A percentile compares a stretch with the other conserved stretches of the same genome.
Conservation (phyloP, 2,888 invertebrate species). For the Halocaridina rubra region DNA sequence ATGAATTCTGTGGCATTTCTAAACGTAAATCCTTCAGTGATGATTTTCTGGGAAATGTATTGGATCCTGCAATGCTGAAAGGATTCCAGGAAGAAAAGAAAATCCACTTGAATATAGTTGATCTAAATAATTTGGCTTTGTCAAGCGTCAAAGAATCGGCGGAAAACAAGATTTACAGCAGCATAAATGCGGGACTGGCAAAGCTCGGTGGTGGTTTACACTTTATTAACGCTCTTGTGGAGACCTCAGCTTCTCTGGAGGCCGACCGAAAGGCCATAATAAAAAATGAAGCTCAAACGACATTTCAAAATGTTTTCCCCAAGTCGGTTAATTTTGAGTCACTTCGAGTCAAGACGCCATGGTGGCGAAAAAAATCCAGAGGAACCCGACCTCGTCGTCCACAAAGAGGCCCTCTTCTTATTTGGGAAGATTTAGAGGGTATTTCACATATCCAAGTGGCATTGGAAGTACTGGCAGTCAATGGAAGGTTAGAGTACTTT, state of each 20-base stretch:
- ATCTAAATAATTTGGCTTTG: neutral
- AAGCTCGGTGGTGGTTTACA: constrained; percentile 50
- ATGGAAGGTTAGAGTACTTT: constrained; percentile 63
- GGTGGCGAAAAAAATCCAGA: constrained; percentile 24
- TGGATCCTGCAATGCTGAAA: constrained; percentile 41
- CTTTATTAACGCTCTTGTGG: constrained; percentile 23
- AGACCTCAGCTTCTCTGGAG: neutral
- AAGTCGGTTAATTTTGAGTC: neutral
- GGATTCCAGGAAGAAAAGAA: constrained; percentile 50
- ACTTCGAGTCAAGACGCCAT: neutral
- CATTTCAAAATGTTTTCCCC: too few species aligned
- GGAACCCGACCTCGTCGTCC: constrained; percentile 34
- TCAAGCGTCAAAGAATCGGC: neutral
- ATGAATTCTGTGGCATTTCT: neutral
- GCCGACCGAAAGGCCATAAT: neutral
- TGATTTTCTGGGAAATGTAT: constrained; percentile 23
- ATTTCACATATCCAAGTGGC: constrained; percentile 30
- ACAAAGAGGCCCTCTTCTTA: constrained; percentile 49
- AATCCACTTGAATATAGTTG: constrained; percentile 42
- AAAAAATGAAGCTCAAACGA: too few species aligned
- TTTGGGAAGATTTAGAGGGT: constrained; percentile 57
- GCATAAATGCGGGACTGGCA: constrained; percentile 14
- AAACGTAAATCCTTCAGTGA: too few species aligned
- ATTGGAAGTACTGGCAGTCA: constrained; percentile 50
- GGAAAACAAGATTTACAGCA: neutral